Percentiles rank a stretch among this genome's conserved stretches.
These are phyloP conservation scores for Endomychus coccineus DNA, from an alignment of 2,888 invertebrate species.

Conservation along the genomic window DNA sequence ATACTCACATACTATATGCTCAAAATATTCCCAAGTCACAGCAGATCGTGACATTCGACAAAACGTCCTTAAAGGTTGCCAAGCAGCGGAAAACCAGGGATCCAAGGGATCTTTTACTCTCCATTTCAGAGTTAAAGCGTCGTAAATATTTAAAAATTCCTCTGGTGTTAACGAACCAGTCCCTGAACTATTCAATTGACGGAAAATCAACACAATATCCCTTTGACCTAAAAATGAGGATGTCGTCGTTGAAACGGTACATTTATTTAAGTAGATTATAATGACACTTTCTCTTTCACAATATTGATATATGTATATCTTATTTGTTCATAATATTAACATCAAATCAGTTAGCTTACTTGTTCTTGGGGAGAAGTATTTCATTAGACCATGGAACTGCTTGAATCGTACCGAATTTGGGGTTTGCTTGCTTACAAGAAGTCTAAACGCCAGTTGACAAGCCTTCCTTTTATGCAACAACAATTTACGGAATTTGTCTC, in stretches of 20 bases:
- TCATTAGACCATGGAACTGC: constrained; percentile 75
- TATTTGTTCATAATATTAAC: not conserved
- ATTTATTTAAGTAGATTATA: not conserved
- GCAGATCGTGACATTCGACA: constrained; percentile 55
- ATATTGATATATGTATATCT: not conserved
- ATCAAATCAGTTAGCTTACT: constrained; percentile 42
- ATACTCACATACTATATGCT: constrained; percentile 62
- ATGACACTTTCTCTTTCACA: constrained; percentile 1
- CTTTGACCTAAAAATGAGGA: constrained; percentile 52
- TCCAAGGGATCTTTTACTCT: constrained; percentile 59
- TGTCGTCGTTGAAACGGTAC: too few relatives aligned
- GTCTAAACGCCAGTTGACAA: constrained; percentile 71
- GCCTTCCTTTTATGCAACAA: constrained; percentile 75
- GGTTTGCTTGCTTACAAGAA: constrained; percentile 70
- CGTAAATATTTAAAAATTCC: constrained; percentile 68
- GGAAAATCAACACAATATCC: constrained; percentile 74
- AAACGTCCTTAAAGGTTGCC: constrained; percentile 54
- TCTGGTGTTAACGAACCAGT: constrained; percentile 59
- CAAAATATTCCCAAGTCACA: constrained; percentile 67
- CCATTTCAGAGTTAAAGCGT: constrained; percentile 68
- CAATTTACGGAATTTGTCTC: constrained; percentile 76
- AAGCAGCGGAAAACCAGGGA: constrained; percentile 64
- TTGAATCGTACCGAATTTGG: constrained; percentile 60
- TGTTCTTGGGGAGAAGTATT: constrained; percentile 67
- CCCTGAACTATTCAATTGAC: constrained; percentile 63